A percentile compares a stretch with the other conserved stretches of the same genome.
Conservation (phyloP, 2,113 vertebrate species). For the Dasyprocta punctata region DNA sequence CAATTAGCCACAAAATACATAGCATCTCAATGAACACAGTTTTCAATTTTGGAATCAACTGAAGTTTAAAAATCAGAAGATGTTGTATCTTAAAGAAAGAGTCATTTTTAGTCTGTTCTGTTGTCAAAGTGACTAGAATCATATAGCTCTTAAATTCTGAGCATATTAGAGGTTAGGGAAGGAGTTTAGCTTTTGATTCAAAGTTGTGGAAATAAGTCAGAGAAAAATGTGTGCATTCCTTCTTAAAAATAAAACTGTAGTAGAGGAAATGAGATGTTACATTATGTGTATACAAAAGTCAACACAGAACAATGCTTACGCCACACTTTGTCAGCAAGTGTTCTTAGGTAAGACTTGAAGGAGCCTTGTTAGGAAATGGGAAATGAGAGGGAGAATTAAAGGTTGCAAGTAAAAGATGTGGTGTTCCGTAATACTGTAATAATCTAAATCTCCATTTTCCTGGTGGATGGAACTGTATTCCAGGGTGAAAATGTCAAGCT, state of each 20-base stretch:
- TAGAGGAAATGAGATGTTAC: neutral
- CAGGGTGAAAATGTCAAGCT: neutral
- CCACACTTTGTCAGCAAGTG: neutral
- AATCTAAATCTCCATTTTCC: neutral
- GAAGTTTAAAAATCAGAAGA: neutral
- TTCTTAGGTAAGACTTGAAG: neutral
- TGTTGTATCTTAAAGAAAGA: neutral
- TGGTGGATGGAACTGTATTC: neutral
- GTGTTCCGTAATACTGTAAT: neutral
- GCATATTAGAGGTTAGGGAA: neutral
- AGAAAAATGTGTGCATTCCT: neutral
- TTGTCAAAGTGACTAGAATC: neutral
- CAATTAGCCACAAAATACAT: neutral
- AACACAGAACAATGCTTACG: neutral
- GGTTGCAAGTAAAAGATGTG: neutral
- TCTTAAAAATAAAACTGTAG: constrained; percentile 1
- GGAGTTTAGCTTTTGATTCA: neutral
- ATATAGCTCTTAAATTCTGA: neutral
- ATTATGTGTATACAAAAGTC: neutral
- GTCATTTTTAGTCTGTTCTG: neutral
- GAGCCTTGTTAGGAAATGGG: too few relatives aligned
- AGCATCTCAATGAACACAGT: neutral
- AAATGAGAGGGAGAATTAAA: neutral
- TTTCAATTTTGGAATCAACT: constrained; percentile 37
- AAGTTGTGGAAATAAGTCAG: neutral